Evolutionary conservation across 2,797 vertebrate species (phyloP).

Genomic region (Bradypodion pumilum): DNA sequence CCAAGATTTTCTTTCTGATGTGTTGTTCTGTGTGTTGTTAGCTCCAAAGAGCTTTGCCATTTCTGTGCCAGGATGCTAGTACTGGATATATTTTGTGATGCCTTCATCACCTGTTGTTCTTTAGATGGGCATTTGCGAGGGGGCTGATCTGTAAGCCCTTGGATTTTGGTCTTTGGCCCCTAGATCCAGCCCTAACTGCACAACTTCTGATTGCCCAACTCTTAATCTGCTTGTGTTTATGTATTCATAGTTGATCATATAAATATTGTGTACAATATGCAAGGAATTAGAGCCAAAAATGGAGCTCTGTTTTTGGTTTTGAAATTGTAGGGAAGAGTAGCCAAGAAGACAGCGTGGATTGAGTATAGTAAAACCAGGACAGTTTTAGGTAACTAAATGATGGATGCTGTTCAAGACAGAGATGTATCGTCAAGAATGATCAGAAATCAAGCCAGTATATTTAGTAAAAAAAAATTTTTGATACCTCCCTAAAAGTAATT

Average conservation of each 20-base stretch:
- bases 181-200: no score
- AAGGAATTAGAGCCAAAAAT: neutral
- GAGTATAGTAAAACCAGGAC: neutral
- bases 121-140: no score
- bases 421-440: neutral
- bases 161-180: no score
- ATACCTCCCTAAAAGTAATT: neutral
- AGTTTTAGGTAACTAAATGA: neutral
- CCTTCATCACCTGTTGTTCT: no score
- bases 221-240: no score
- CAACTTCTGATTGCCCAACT: no score
- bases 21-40: no score
- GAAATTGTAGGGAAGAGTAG: neutral
- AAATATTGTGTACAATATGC: neutral
- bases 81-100: no score
- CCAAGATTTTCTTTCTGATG: no score
- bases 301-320: neutral
- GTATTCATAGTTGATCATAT: neutral
- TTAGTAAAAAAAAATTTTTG: neutral
- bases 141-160: no score
- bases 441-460: neutral
- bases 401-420: neutral
- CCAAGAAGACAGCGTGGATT: neutral
- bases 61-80: no score
- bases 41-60: no score